These are phyloP conservation scores for Hippocampus comes DNA, from an alignment of 2,113 vertebrate species.

Conservation along the genomic window DNA sequence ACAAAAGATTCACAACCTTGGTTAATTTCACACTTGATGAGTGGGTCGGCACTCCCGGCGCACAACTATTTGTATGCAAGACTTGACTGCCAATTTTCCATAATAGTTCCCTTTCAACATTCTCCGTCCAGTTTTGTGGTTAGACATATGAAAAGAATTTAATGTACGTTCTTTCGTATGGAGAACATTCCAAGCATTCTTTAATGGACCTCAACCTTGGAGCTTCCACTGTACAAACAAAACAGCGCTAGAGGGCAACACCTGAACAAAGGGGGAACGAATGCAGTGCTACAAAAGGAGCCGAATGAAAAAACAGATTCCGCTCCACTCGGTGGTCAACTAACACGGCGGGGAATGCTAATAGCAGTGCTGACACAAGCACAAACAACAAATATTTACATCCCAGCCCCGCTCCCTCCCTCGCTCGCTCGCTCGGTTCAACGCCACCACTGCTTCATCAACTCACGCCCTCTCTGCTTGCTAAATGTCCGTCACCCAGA, in stretches of 20 bases:
- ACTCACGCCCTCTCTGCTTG: slow-evolving; percentile 1
- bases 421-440: slow-evolving; percentile 2
- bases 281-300: slow-evolving; percentile 45
- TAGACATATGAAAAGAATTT: neutral
- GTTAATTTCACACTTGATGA: neutral
- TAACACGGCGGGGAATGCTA: slow-evolving; percentile 17
- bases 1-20: neutral
- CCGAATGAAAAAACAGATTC: slow-evolving; percentile 38
- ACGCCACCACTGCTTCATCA: slow-evolving; percentile 16
- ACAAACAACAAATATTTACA: slow-evolving; percentile 29
- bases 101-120: neutral
- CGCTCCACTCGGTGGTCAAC: slow-evolving; percentile 49
- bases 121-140: neutral
- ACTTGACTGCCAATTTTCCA: neutral
- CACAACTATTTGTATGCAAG: neutral
- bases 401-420: neutral
- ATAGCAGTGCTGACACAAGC: slow-evolving; percentile 25
- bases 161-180: neutral
- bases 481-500: slow-evolving; percentile 58
- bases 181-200: neutral
- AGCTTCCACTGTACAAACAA: slow-evolving; percentile 21
- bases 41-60: neutral
- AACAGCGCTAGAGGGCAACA: slow-evolving; percentile 54
- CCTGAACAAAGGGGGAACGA: slow-evolving; percentile 52
- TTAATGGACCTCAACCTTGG: neutral